Conservation (phyloP, 2,113 vertebrate species). For the Mixornis gularis region DNA sequence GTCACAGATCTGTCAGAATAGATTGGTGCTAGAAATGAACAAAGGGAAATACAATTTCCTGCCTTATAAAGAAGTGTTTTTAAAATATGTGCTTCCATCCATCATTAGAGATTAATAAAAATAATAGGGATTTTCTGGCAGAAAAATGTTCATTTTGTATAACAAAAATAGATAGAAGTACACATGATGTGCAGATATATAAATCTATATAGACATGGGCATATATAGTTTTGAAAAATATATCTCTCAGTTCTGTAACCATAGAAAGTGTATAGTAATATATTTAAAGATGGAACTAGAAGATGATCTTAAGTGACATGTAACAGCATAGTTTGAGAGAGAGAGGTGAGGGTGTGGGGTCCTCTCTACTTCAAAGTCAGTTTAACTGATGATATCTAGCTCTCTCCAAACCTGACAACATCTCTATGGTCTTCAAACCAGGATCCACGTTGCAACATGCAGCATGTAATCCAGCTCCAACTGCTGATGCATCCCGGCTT, state of each 20-base stretch:
- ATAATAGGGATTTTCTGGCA: background rate
- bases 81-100: background rate
- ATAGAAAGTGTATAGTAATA: background rate
- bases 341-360: rapidly evolving
- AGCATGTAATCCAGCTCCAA: rapidly evolving
- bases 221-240: background rate
- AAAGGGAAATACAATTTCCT: conserved; percentile 44
- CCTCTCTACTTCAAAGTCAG: background rate
- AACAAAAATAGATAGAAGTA: background rate
- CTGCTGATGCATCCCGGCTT: rapidly evolving
- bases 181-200: background rate
- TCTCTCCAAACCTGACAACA: background rate
- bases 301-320: background rate
- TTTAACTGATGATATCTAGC: background rate
- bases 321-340: background rate
- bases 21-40: background rate
- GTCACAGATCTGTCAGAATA: conserved; percentile 10
- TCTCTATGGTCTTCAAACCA: background rate
- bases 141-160: background rate
- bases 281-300: background rate
- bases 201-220: background rate
- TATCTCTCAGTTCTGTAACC: background rate
- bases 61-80: background rate
- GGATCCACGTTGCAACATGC: rapidly evolving
- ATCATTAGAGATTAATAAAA: conserved; percentile 2